phyloP scores from a whole-genome alignment of 2,888 invertebrate genomes.

The Drosophila mimica region DNA sequence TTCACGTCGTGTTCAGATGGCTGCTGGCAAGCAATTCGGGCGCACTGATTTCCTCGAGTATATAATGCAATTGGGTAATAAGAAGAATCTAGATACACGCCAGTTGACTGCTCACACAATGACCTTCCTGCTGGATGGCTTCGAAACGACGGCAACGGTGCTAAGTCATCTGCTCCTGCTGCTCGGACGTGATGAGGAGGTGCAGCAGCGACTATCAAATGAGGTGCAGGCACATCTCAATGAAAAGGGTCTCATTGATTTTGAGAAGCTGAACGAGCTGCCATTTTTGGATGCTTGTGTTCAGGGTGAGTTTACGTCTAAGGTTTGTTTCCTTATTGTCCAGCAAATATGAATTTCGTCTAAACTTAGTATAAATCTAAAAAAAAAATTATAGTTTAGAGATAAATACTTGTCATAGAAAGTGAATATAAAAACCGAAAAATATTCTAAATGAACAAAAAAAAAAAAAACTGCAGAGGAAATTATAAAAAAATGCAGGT shows the following conservation, averaged over 20 bases:
- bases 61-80: constrained; percentile 77
- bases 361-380: not conserved
- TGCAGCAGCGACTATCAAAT: constrained; percentile 72
- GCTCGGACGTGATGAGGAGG: constrained; percentile 68
- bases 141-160: constrained; percentile 81
- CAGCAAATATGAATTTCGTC: not conserved
- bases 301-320: constrained; percentile 67
- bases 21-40: constrained; percentile 52
- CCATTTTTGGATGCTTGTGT: constrained; percentile 83
- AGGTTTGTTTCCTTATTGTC: not conserved
- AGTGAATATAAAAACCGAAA: not conserved
- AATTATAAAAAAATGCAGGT: too few relatives aligned
- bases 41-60: constrained; percentile 83
- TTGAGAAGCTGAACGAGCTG: constrained; percentile 78
- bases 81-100: constrained; percentile 63
- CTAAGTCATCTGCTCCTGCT: constrained; percentile 75
- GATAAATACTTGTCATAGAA: too few relatives aligned
- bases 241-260: constrained; percentile 61
- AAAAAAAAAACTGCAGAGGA: too few relatives aligned
- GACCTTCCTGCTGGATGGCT: constrained; percentile 84
- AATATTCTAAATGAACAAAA: not conserved
- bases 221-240: constrained; percentile 69
- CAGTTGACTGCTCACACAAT: constrained; percentile 77
- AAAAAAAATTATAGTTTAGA: not conserved
- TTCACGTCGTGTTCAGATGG: constrained; percentile 58